Conservation (phyloP, 2,113 vertebrate genomes). For the Excalfactoria chinensis region DNA sequence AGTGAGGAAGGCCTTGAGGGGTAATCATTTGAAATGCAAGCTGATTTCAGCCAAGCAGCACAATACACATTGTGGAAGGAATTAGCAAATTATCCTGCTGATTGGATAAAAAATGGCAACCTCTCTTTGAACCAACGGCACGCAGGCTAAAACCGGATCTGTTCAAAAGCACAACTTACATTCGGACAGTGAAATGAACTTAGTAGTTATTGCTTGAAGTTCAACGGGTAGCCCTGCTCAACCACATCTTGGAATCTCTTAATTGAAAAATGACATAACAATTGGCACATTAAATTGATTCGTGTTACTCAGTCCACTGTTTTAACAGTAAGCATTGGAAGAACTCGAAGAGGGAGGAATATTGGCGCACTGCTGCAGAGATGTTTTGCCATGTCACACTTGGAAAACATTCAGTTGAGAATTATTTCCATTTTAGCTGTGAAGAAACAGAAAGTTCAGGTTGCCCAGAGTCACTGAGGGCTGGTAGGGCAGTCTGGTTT, state of each 20-base stretch:
- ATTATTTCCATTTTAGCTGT: not conserved
- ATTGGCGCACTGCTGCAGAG: not conserved
- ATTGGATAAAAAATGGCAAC: not conserved
- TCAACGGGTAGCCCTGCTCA: not conserved
- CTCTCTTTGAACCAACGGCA: not conserved
- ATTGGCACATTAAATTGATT: not conserved
- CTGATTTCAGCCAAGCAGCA: not conserved
- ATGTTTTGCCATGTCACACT: not conserved
- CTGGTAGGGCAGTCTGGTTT: rapidly evolving
- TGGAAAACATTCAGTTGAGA: not conserved
- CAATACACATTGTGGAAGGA: not conserved
- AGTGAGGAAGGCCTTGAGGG: not conserved
- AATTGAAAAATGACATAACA: not conserved
- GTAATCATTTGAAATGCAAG: not conserved
- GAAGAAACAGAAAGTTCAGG: not conserved
- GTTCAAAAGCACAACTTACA: rapidly evolving
- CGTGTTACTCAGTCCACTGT: not conserved
- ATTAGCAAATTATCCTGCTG: not conserved
- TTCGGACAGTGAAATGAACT: not conserved
- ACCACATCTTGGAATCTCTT: not conserved
- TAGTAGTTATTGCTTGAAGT: not conserved
- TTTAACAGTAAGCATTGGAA: not conserved
- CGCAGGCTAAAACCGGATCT: not conserved
- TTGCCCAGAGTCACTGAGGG: not conserved
- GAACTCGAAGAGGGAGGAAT: not conserved